Conservation (phyloP, 1,140 invertebrate species). For the Spodoptera frugiperda region DNA sequence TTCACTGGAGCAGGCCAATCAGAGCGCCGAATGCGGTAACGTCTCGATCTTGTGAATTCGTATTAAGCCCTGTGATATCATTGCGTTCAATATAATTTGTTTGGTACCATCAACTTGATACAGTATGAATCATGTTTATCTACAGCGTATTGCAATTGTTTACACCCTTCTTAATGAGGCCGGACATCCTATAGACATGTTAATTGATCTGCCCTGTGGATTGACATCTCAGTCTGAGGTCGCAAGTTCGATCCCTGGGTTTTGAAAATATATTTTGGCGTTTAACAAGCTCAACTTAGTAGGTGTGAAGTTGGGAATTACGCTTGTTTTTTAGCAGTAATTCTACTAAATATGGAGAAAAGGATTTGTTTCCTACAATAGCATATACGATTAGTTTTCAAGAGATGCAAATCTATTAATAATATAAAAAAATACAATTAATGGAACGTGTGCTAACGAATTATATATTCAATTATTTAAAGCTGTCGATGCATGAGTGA, state of each 20-base stretch:
- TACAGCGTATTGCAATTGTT: constrained; percentile 9
- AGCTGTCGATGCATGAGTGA: constrained; percentile 29
- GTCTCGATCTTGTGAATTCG: too few species aligned
- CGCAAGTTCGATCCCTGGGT: too few species aligned
- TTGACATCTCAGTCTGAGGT: too few species aligned
- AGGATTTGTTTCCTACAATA: too few species aligned
- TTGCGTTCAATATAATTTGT: not conserved
- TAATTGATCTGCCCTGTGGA: not conserved
- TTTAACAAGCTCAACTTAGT: too few species aligned
- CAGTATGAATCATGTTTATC: constrained; percentile 4
- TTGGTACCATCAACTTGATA: not conserved
- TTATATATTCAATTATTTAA: constrained; percentile 23
- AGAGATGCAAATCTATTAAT: not conserved
- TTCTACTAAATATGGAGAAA: too few species aligned
- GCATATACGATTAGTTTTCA: not conserved
- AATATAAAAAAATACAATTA: constrained; percentile 6
- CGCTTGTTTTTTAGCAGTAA: too few species aligned
- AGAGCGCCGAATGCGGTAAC: too few species aligned
- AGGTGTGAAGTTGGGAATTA: too few species aligned
- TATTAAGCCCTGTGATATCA: too few species aligned
- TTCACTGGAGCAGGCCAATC: too few species aligned
- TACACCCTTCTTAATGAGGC: not conserved
- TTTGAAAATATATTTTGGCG: too few species aligned
- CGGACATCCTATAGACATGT: constrained; percentile 19
- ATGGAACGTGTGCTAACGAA: not conserved